Evolutionary conservation across 2,113 vertebrate species (phyloP).

Genomic region (western clawed frog (Xenopus tropicalis)): DNA sequence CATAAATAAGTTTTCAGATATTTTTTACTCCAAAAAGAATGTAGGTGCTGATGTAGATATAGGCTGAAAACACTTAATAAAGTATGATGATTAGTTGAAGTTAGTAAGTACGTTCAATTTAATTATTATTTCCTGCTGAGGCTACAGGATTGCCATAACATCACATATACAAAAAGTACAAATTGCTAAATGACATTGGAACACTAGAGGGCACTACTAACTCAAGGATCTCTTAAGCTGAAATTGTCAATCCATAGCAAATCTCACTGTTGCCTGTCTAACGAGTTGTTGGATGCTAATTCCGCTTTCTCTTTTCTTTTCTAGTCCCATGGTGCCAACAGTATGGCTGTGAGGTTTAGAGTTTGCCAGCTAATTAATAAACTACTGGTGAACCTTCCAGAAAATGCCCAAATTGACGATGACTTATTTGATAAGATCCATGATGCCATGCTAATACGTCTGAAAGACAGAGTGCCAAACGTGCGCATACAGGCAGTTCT

Average conservation of each 20-base stretch:
- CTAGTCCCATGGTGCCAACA: constrained; percentile 82
- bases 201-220: constrained; percentile 16
- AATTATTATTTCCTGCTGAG: no score
- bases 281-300: not conserved
- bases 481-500: constrained; percentile 90
- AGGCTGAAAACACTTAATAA: no score
- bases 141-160: no score
- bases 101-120: no score
- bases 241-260: not conserved
- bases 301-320: constrained; percentile 16
- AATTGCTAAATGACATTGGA: not conserved
- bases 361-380: constrained; percentile 90
- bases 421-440: constrained; percentile 89
- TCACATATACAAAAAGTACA: no score
- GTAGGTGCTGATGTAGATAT: no score
- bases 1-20: no score
- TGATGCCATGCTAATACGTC: constrained; percentile 83
- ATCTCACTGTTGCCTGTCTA: not conserved
- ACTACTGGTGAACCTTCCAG: constrained; percentile 85
- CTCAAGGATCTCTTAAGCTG: no score
- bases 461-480: constrained; percentile 90
- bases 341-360: constrained; percentile 86
- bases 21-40: no score
- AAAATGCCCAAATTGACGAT: constrained; percentile 91
- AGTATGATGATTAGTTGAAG: no score